Percentiles rank a stretch among this genome's conserved stretches.
phyloP scores from a whole-genome alignment of 2,888 invertebrate genomes.

The Salticus scenicus region DNA sequence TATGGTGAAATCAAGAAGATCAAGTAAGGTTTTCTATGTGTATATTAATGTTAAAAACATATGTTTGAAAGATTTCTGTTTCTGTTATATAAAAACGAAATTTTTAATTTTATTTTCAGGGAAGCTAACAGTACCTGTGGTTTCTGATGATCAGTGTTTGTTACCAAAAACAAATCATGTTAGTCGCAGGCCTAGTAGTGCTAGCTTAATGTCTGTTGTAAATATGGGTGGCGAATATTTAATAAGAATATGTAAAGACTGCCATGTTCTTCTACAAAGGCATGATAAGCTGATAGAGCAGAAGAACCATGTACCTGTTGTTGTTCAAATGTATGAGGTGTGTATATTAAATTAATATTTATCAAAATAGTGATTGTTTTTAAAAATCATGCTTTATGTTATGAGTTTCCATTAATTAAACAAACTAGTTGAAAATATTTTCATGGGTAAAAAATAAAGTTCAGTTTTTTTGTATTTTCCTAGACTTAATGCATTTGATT shows the following conservation, averaged over 20 bases:
- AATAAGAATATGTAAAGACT: conserved; percentile 77
- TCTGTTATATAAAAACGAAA: too few relatives aligned
- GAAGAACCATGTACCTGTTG: conserved; percentile 85
- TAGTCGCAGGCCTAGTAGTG: conserved; percentile 71
- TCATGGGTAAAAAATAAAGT: too few relatives aligned
- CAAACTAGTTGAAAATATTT: too few relatives aligned
- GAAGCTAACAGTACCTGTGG: conserved; percentile 79
- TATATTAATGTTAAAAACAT: too few relatives aligned
- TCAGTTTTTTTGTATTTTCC: too few relatives aligned
- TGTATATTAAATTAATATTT: background rate
- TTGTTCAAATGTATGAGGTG: conserved; percentile 87
- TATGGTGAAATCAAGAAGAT: too few relatives aligned
- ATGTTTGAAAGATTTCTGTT: too few relatives aligned
- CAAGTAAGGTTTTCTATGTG: too few relatives aligned
- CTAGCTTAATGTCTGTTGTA: conserved; percentile 75
- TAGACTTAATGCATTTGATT: too few relatives aligned
- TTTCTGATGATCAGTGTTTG: conserved; percentile 71
- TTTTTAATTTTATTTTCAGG: conserved; percentile 75
- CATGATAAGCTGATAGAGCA: conserved; percentile 87
- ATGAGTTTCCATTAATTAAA: too few relatives aligned
- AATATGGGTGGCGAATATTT: conserved; percentile 74
- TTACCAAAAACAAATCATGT: conserved; percentile 28
- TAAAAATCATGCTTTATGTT: too few relatives aligned
- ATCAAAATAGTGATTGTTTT: background rate
- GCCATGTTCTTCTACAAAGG: conserved; percentile 82